Evolutionary conservation across 2,797 vertebrate genomes (phyloP), one percentile per base, ranked within the genome.

Genomic region (Gymnocypris eckloni): DNA sequence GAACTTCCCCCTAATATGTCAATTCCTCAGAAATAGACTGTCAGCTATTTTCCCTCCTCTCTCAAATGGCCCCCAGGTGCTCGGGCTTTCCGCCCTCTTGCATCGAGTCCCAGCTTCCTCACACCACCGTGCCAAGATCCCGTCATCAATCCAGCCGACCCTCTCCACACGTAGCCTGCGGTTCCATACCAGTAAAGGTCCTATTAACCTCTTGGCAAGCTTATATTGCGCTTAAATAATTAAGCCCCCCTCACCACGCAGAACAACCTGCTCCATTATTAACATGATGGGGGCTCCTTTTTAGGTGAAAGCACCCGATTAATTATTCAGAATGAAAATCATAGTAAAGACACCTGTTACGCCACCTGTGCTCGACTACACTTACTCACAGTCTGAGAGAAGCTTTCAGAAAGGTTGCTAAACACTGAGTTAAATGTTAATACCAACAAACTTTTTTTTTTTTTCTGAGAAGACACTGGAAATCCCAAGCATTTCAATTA

Each of bases 191-290:
- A 90, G 92, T 91, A 92, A 93, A 94, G 93, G 92, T 86, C 93
- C 92, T 93, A 95, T 95, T 95, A 95, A 95, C 93, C 95, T 93
- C 92, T 94, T 91, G 92, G 92, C 89, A 87, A 86, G 92, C 90
- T 93, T 89, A 92, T 95, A 96, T 95, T 95, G 94, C 95, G 92
- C 88, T 87, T 96, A 87, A 95, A 96, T 96, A 95, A 95, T 96
- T 95, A 92, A 96, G 88, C 88, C 93, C 92, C 90, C 90, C 88
- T 85, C 85, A 45, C 90, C 91, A 84, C 15, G 6, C 33, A 83
- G 75, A 95, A 92, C 96, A 95, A 90, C 82, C 83, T 84, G 66
- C 87, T 95, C 88, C 93, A 96, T 96, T 95, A 95, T 95, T 89
- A 93, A 96, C 93, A 87, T 84, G 90, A 88, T 89, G 81, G 86